Base-by-base conservation (phyloP, 2,888 invertebrate species). In the Thymelicus lineola region DNA sequence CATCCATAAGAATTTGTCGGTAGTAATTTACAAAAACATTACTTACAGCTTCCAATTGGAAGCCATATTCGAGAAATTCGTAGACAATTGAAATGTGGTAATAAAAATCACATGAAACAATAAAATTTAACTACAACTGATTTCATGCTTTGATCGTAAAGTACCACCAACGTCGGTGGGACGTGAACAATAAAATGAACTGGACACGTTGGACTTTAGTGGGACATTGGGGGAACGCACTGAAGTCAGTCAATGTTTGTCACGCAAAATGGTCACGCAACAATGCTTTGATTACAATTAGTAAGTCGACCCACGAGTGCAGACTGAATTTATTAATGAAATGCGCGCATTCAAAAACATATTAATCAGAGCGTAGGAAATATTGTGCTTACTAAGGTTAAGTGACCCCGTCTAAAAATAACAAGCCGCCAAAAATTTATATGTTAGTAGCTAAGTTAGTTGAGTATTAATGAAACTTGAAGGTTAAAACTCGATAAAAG, bases 201-300 rank as follows among this genome's bases (percentile, higher is more conserved):
- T 80, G 82, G 82, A 78, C 81, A 83, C 82, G 85, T 83, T 85
- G 85, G 85, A 82, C 80, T 83, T 82, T 83, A 86, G 82, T 86
- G 80, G 85, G 82, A 87, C 84, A 86, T 77, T 73, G 76, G 79
- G 80, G 80, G 82, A 82, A 82, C 80, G 80, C 61, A 69, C 62
- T 82, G 78, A 77, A 77, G 78, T 80, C 76, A 79, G 80, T 75
- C 76, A 79, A 75, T 80, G 81, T 76, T 84, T 82, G 87, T 86
- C 89, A 90, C 88, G 89, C 89, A 81, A 90, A 82, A 81, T 82
- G 75, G 86, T 87, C 91, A 89, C 86, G 89, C 86, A 81, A 87
- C 81, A 77, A 79, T 84, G 84, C 85, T 86, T 87, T 83, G 76
- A 86, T 83, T 74, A 76, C 75, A 68, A 79, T 76, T 15, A 57